Base-by-base conservation (phyloP, 35 echinoderm and acorn worm species). In the Heliocidaris tuberculata region DNA sequence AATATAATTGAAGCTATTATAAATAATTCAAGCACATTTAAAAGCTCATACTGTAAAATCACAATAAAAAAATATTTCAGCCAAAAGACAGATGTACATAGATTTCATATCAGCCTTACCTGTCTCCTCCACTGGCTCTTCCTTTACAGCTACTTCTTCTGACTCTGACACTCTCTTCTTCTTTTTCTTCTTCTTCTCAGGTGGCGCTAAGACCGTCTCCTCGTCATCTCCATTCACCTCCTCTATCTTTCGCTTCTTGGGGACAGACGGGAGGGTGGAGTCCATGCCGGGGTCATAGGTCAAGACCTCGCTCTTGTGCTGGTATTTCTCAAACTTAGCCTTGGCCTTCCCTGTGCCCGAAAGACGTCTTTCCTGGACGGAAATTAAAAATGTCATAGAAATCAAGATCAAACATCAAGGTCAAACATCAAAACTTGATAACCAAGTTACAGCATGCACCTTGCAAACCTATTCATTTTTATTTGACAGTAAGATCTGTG, bases 291-390 rank as follows among this genome's bases (percentile, higher is more conserved):
- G 49, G 94, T 99, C 95, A 92, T 99, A 99, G 13, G 95, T 96
- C 13, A 93, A n/a, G 16, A 97, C 91, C 52, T 99, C 98, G 85
- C 97, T 99, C 94, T 97, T 99, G 49, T 99, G 95, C 19, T 96
- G 92, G 93, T 99, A 99, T 86, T 99, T 99, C 85, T 97, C 98
- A 85, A 97, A 96, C 32, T 96, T 95, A 17, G 97, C 98, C 92
- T 94, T 94, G 50, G 93, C 54, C 88, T 99, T 99, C 12, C 97
- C 98, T 24, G 96, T 99, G 65, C 98, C 98, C 90, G 96, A 97
- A 30, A 99, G 95, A 48, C 96, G 94, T 48, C 92, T 60, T 48
- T 92, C 93, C 98, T 99, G 50, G 47, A 30, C 5, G 47, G 30
- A 48, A 59, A 93, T 47, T 2, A 11, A 24, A 4, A n/a, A 54